These are phyloP conservation scores for Agelastica alni DNA, from an alignment of 2,888 invertebrate genomes.

Conservation along the genomic window DNA sequence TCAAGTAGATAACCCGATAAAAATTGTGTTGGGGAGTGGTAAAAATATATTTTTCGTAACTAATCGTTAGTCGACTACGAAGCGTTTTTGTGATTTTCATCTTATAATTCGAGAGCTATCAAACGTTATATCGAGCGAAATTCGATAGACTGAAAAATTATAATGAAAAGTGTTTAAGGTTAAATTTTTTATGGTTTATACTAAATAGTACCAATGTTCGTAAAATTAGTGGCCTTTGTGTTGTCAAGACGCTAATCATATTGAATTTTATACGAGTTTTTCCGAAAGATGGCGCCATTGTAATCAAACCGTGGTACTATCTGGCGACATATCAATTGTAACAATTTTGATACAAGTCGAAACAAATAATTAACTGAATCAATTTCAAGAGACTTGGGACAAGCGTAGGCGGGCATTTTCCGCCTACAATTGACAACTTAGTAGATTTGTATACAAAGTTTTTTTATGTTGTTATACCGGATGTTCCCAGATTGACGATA, in stretches of 20 bases:
- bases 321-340: conserved; percentile 28
- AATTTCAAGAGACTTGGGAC: conserved; percentile 22
- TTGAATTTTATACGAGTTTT: conserved; percentile 30
- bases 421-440: conserved; percentile 12
- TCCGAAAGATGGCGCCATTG: conserved; percentile 15
- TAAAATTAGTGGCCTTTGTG: conserved; percentile 31
- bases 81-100: too few relatives aligned
- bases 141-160: conserved; percentile 10
- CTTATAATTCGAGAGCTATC: not conserved
- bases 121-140: not conserved
- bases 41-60: too few relatives aligned
- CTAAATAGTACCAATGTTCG: conserved; percentile 29
- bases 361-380: conserved; percentile 16
- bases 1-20: too few relatives aligned
- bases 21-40: too few relatives aligned
- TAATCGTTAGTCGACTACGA: too few relatives aligned
- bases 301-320: conserved; percentile 7
- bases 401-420: conserved; percentile 22
- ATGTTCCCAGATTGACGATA: not conserved
- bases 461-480: not conserved
- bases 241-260: conserved; percentile 27
- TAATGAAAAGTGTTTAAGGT: conserved; percentile 7
- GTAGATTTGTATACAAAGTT: conserved; percentile 26
- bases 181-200: conserved; percentile 11
- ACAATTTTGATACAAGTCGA: conserved; percentile 29